Base-by-base conservation (phyloP, 2,888 invertebrate genomes). In the Neelides folsomi region DNA sequence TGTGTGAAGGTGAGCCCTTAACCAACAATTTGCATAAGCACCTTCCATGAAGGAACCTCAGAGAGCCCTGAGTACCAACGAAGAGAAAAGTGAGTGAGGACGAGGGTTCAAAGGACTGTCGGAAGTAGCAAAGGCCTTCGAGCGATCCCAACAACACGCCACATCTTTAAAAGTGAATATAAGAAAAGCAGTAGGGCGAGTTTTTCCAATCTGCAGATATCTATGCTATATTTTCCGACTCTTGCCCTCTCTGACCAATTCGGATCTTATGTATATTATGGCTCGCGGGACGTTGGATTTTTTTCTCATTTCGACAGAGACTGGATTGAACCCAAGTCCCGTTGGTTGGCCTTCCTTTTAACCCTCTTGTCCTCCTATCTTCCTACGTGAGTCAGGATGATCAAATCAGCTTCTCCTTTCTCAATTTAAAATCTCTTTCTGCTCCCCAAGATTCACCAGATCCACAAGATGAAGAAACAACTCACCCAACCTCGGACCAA, bases 31-130 rank as follows among this genome's bases (percentile, higher is more conserved):
- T n/a, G n/a, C n/a, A n/a, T n/a, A n/a, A n/a, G n/a, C n/a, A n/a
- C n/a, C n/a, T n/a, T n/a, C n/a, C n/a, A n/a, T n/a, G n/a, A n/a
- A n/a, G n/a, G n/a, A n/a, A n/a, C n/a, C n/a, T n/a, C n/a, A n/a
- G 27, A 27, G 27, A 27, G 4, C 27, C 27, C 27, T 27, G 27
- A 27, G 4, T 27, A 27, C 7, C 27, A 27, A 27, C 27, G 27
- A 27, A 27, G 27, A 27, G 27, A 27, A 27, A 27, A 27, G 27
- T 27, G 27, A 27, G 27, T 27, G 27, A 27, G 34, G 13, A 45
- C 45, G 12, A 44, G 47, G 45, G 53, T 53, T 52, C 53, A 53
- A 53, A 49, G 53, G 35, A 48, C 52, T 44, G 49, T 53, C 53
- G 53, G 53, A 53, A 53, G 53, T 48, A 44, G 48, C 27, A 27